Percentiles rank a stretch among this genome's conserved stretches.
phyloP scores from a whole-genome alignment of 2,888 invertebrate species.

The Watsonalla cultraria region DNA sequence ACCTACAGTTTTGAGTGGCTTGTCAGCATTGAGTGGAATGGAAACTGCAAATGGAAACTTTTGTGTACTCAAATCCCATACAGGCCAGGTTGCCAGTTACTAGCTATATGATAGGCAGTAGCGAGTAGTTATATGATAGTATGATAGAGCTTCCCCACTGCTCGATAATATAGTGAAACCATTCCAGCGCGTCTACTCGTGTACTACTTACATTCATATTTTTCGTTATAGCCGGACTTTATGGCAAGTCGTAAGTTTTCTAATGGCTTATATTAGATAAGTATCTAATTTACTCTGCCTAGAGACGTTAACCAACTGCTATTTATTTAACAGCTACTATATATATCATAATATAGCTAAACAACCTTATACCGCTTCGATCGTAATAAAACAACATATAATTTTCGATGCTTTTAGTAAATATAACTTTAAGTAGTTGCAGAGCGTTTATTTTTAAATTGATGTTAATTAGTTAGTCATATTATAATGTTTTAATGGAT shows the following conservation, averaged over 20 bases:
- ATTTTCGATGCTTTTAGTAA: conserved; percentile 1
- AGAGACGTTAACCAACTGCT: background rate
- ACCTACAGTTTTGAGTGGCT: too few relatives aligned
- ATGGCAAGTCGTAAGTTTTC: conserved; percentile 1
- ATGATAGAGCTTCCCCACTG: background rate
- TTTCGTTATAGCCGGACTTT: conserved; percentile 1
- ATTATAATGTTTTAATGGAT: conserved; percentile 2
- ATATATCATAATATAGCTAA: conserved; percentile 1
- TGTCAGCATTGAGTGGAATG: too few relatives aligned
- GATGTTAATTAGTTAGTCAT: conserved; percentile 1
- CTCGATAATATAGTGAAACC: background rate
- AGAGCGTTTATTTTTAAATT: background rate
- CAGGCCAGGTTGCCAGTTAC: too few relatives aligned
- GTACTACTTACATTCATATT: background rate
- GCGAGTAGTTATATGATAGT: background rate
- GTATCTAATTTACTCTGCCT: conserved; percentile 1
- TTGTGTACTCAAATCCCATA: too few relatives aligned
- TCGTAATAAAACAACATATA: background rate
- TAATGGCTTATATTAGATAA: conserved; percentile 2
- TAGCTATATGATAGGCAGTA: too few relatives aligned
- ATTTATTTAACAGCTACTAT: conserved; percentile 1
- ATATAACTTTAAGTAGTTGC: too few relatives aligned
- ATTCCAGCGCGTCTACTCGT: background rate
- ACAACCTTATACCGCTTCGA: background rate
- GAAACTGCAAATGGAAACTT: too few relatives aligned